Evolutionary conservation across 2,888 invertebrate genomes (phyloP), one percentile per base, ranked within the genome.

Genomic region (Papilio elwesi): DNA sequence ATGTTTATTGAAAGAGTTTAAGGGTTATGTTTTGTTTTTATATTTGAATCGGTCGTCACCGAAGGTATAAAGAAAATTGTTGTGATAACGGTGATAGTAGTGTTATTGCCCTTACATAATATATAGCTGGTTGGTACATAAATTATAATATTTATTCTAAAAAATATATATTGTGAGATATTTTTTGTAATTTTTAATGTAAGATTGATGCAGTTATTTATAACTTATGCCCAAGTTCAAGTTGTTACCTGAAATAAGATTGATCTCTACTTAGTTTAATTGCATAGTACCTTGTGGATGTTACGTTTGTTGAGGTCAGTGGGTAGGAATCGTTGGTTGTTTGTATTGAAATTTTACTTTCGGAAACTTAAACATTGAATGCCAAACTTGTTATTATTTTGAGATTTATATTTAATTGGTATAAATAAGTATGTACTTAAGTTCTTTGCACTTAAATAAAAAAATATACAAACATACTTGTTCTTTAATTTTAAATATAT

Each of bases 241-340:
- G 79, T 85, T 79, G 91, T 91, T 93, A 92, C 92, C 92, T 93
- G 91, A 92, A 88, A 87, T 86, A 90, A 86, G 88, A 90, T 88
- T 93, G 93, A 93, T 93, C 93, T 93, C 93, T 87, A 87, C 85
- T 88, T 90, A 91, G 88, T 87, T 87, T 85, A 87, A 88, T 85
- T 85, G 81, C 84, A 84, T 62, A 79, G 75, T 77, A 77, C 76
- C 77, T 81, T 80, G 83, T 80, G 85, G 87, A 87, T 86, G 87
- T 86, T 26, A 87, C 85, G 87, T 87, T 81, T 82, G 81, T 78
- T 83, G 85, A 83, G 83, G 84, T 80, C 73, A 57, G 55, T 67
- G 71, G 73, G 55, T 81, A 75, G 55, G 82, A 78, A 77, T 85
- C 82, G 85, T 87, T 87, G 83, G 81, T 79, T 81, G 81, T 82